A percentile compares a stretch with the other conserved stretches of the same genome.
phyloP scores from a whole-genome alignment of 2,888 invertebrate genomes.

The Sinohyriopsis cumingii region DNA sequence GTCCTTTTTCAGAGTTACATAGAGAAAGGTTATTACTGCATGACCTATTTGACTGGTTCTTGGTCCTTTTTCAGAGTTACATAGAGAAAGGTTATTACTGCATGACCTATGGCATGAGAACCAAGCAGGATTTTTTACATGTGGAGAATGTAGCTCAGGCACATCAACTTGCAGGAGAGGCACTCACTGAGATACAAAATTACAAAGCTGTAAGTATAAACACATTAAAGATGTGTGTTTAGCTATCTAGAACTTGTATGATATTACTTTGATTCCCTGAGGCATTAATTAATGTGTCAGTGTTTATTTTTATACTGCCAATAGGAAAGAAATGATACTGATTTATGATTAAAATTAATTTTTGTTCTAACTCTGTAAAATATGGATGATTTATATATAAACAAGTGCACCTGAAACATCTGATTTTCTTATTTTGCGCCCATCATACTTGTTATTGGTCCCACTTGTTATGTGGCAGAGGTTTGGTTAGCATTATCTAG shows the following conservation, averaged over 20 bases:
- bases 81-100: slow-evolving; percentile 60
- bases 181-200: slow-evolving; percentile 41
- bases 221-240: neutral
- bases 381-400: too few species aligned
- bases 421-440: too few species aligned
- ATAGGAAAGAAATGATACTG: too few species aligned
- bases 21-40: slow-evolving; percentile 57
- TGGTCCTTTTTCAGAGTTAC: slow-evolving; percentile 45
- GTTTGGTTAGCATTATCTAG: too few species aligned
- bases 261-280: neutral
- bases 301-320: too few species aligned
- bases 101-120: slow-evolving; percentile 59
- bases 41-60: slow-evolving; percentile 48
- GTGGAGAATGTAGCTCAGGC: slow-evolving; percentile 71
- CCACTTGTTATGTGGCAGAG: too few species aligned
- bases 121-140: slow-evolving; percentile 69
- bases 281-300: too few species aligned
- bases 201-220: slow-evolving; percentile 56
- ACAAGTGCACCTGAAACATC: too few species aligned
- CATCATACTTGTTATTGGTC: too few species aligned
- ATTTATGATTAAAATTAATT: too few species aligned
- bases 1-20: slow-evolving; percentile 51
- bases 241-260: neutral
- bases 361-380: too few species aligned
- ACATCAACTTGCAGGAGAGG: slow-evolving; percentile 65